Conservation (phyloP, 2,113 vertebrate genomes). For the Festucalex cinctus region DNA sequence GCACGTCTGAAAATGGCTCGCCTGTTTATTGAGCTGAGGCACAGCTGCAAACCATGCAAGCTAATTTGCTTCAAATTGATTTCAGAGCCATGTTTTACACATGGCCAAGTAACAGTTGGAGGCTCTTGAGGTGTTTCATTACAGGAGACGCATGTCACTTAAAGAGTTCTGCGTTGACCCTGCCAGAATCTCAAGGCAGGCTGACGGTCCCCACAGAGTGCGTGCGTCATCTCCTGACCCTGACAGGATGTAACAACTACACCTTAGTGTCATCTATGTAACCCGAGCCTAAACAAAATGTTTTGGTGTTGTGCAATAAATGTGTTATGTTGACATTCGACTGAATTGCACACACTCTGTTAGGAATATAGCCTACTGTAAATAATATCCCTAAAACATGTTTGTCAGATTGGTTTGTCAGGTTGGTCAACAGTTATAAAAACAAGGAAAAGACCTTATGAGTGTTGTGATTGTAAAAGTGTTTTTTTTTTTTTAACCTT, state of each 20-base stretch:
- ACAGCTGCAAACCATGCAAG: too few relatives aligned
- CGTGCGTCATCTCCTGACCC: slow-evolving; percentile 25
- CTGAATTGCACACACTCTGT: not conserved
- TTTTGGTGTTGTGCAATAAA: not conserved
- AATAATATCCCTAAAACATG: not conserved
- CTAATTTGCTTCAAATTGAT: not conserved
- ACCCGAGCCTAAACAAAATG: not conserved
- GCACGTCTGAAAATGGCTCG: not conserved
- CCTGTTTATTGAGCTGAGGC: too few relatives aligned
- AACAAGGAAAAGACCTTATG: too few relatives aligned
- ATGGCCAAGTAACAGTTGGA: slow-evolving; percentile 7
- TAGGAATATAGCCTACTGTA: not conserved
- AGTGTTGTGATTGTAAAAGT: not conserved
- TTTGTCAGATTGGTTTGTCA: not conserved
- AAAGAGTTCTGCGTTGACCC: slow-evolving; percentile 9
- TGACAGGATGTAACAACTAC: slow-evolving; percentile 36
- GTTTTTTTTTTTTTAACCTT: not conserved
- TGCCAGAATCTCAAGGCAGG: slow-evolving; percentile 12
- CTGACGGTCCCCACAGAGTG: slow-evolving; percentile 19
- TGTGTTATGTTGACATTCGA: not conserved
- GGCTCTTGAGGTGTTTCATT: slow-evolving; percentile 45
- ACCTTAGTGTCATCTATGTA: slow-evolving; percentile 1
- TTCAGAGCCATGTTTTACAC: not conserved
- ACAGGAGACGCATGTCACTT: slow-evolving; percentile 32
- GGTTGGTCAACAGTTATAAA: not conserved